Percentiles rank a stretch among this genome's conserved stretches.
Conservation (phyloP, 1,140 invertebrate genomes). For the Nasonia giraulti region DNA sequence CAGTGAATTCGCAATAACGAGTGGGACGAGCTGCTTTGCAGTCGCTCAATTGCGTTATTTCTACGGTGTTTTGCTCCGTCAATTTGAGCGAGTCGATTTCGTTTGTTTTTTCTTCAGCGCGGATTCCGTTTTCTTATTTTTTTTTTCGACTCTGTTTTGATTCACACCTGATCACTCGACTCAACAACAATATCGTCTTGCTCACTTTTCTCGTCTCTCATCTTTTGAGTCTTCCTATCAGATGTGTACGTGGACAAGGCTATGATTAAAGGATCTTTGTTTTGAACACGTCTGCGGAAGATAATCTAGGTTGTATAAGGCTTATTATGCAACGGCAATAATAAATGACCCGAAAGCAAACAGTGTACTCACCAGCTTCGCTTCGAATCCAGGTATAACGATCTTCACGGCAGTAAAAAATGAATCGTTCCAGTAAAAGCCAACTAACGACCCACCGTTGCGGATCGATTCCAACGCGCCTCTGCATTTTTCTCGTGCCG, state of each 20-base stretch:
- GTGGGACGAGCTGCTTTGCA: slow-evolving; percentile 35
- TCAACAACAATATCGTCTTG: not conserved
- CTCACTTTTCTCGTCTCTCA: not conserved
- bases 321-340: not conserved
- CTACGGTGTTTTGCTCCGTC: not conserved
- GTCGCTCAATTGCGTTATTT: slow-evolving; percentile 21
- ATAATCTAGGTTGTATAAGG: too few species aligned
- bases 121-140: not conserved
- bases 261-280: not conserved
- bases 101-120: not conserved
- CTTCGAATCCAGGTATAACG: not conserved
- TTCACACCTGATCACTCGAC: not conserved
- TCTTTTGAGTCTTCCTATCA: not conserved
- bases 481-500: not conserved
- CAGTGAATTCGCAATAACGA: slow-evolving; percentile 38
- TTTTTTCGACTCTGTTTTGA: not conserved
- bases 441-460: not conserved
- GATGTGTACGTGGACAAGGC: not conserved
- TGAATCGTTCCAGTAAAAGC: not conserved
- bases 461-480: not conserved
- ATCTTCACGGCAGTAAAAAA: not conserved
- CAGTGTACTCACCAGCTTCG: not conserved
- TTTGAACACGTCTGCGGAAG: not conserved
- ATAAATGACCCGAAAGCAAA: not conserved
- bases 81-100: not conserved